phyloP scores from a whole-genome alignment of 2,888 invertebrate genomes.

The Thecophora atra region DNA sequence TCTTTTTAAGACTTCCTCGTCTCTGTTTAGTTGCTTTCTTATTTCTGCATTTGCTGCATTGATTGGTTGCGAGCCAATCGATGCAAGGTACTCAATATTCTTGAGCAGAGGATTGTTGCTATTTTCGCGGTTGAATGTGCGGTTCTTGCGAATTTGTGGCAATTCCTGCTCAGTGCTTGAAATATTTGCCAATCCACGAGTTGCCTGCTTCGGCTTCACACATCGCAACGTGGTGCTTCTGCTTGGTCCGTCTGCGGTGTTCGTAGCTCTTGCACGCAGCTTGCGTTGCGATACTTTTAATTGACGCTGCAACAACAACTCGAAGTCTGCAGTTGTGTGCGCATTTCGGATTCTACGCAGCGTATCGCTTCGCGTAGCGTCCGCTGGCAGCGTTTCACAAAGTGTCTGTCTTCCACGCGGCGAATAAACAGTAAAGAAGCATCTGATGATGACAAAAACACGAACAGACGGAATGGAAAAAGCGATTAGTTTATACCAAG shows the following conservation, averaged over 20 bases:
- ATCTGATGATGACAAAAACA: slow-evolving; percentile 52
- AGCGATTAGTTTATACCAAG: neutral
- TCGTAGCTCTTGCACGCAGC: neutral
- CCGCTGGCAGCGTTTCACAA: slow-evolving; percentile 52
- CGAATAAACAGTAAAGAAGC: slow-evolving; percentile 53
- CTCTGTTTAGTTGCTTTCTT: neutral
- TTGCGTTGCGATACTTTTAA: slow-evolving; percentile 30
- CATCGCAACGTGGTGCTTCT: neutral
- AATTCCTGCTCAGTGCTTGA: slow-evolving; percentile 40
- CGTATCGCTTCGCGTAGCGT: slow-evolving; percentile 55
- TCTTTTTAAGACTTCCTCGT: neutral
- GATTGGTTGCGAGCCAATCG: slow-evolving; percentile 55
- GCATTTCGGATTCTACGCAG: slow-evolving; percentile 56
- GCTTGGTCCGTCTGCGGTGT: slow-evolving; percentile 2
- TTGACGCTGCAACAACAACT: slow-evolving; percentile 50
- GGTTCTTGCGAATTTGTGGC: neutral
- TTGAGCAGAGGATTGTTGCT: slow-evolving; percentile 54
- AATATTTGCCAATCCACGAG: slow-evolving; percentile 42
- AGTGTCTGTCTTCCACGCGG: slow-evolving; percentile 53
- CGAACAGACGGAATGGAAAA: neutral
- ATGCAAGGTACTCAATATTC: slow-evolving; percentile 62
- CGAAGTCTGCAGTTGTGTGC: slow-evolving; percentile 50
- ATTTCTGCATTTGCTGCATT: slow-evolving; percentile 48
- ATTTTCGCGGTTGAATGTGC: slow-evolving; percentile 18
- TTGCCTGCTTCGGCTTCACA: slow-evolving; percentile 1